These are phyloP conservation scores for Cyclophora albipunctata DNA, from an alignment of 2,888 invertebrate genomes.

Conservation along the genomic window DNA sequence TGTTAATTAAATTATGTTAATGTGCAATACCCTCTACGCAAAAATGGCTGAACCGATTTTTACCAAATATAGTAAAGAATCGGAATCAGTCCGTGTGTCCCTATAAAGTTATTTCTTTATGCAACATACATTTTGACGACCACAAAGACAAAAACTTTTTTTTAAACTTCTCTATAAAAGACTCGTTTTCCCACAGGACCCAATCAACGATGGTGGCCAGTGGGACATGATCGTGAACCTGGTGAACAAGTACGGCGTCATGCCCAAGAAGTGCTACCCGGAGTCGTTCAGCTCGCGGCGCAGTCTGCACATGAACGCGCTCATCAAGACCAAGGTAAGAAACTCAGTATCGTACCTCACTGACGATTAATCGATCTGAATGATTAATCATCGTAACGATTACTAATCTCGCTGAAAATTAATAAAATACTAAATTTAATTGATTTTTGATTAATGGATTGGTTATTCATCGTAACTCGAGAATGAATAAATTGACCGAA, in stretches of 20 bases:
- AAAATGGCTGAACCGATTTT: too few species aligned
- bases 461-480: neutral
- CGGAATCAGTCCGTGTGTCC: too few species aligned
- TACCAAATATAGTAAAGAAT: too few species aligned
- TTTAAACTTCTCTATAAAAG: too few species aligned
- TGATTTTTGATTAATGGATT: too few species aligned
- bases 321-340: slow-evolving; percentile 86
- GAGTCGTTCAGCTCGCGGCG: slow-evolving; percentile 87
- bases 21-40: too few species aligned
- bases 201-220: slow-evolving; percentile 91
- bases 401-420: neutral
- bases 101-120: too few species aligned
- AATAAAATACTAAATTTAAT: too few species aligned
- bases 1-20: too few species aligned
- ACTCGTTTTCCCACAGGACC: slow-evolving; percentile 70
- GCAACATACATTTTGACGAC: too few species aligned
- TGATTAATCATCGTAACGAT: neutral
- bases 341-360: neutral
- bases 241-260: slow-evolving; percentile 89
- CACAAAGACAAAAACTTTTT: too few species aligned
- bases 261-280: slow-evolving; percentile 92
- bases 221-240: slow-evolving; percentile 95
- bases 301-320: slow-evolving; percentile 83
- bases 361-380: neutral
- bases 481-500: neutral